Conservation (phyloP, 2,888 invertebrate genomes). For the Ferrisia virgata region DNA sequence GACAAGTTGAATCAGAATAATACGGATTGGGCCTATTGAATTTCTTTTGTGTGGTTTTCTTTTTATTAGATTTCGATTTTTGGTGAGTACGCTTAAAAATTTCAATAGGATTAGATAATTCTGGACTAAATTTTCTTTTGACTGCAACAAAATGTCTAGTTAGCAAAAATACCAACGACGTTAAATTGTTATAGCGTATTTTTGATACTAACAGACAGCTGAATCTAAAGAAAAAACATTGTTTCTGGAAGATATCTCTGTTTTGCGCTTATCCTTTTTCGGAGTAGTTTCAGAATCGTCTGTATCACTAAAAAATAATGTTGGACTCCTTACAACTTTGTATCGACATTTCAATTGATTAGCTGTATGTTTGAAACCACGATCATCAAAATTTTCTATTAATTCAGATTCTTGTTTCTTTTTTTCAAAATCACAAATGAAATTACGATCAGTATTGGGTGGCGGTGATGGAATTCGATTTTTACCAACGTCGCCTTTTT, state of each 20-base stretch:
- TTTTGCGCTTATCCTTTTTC: neutral
- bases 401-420: neutral
- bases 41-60: neutral
- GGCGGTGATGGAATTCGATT: neutral
- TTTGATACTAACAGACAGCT: neutral
- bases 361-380: neutral
- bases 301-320: neutral
- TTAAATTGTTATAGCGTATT: neutral
- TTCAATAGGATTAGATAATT: neutral
- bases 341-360: neutral
- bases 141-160: neutral
- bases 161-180: neutral
- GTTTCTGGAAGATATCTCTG: neutral
- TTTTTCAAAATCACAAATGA: neutral
- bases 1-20: neutral
- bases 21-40: neutral
- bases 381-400: neutral
- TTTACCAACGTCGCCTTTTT: neutral
- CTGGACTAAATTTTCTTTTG: neutral
- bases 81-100: neutral
- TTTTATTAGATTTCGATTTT: neutral
- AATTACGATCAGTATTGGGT: neutral
- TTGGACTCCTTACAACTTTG: neutral
- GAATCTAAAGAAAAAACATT: neutral
- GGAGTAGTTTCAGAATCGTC: neutral